Evolutionary conservation across 1,140 invertebrate genomes (phyloP).

Genomic region (Zaprionus lachaisei): DNA sequence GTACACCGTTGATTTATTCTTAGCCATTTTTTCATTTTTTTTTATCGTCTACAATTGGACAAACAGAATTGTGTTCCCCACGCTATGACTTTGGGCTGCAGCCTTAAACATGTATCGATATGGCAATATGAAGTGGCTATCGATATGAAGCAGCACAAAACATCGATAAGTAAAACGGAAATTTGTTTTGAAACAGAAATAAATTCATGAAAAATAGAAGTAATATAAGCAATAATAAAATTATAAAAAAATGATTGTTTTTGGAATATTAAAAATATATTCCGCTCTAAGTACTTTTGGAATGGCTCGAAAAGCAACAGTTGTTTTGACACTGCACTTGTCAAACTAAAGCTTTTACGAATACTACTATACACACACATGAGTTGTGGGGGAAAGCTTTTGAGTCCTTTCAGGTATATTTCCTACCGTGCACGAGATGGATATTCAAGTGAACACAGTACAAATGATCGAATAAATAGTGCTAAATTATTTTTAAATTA

Average conservation of each 20-base stretch:
- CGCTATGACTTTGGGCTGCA: constrained; percentile 9
- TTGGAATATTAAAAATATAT: neutral
- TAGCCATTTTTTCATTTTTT: constrained; percentile 84
- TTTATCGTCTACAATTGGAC: constrained; percentile 24
- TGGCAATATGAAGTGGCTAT: neutral
- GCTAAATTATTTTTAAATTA: constrained; percentile 31
- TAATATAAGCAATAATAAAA: neutral
- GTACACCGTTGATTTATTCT: constrained; percentile 86
- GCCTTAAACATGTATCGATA: constrained; percentile 18
- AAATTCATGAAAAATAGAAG: neutral
- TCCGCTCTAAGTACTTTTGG: neutral
- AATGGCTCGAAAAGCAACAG: constrained; percentile 40
- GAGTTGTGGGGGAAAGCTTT: constrained; percentile 46
- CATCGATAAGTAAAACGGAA: constrained; percentile 30
- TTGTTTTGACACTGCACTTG: constrained; percentile 47
- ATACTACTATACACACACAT: constrained; percentile 45
- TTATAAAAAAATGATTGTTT: neutral
- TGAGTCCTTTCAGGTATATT: constrained; percentile 44
- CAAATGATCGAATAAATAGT: constrained; percentile 27
- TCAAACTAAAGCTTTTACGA: constrained; percentile 55
- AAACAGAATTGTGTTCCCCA: constrained; percentile 25
- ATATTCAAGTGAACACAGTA: constrained; percentile 29
- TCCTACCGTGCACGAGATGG: constrained; percentile 17
- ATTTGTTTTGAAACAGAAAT: neutral
- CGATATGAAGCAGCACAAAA: neutral